Evolutionary conservation across 2,113 vertebrate genomes (phyloP).

Genomic region (Menura novaehollandiae): DNA sequence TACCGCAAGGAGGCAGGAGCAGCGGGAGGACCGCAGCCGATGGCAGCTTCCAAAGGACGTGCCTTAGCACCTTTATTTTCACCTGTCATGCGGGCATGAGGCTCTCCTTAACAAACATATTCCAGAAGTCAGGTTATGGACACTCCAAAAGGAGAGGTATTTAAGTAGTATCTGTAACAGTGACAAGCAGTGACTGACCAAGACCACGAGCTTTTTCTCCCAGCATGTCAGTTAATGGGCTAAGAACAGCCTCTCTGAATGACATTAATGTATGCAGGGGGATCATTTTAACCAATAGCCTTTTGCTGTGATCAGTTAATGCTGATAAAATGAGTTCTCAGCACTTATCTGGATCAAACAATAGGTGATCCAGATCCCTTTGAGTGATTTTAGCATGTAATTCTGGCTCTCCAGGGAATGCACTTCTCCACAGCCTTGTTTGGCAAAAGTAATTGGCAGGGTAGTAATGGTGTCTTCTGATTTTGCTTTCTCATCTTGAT

Average conservation of each 20-base stretch:
- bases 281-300: background rate
- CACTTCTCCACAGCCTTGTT: background rate
- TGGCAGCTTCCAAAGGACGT: rapidly evolving
- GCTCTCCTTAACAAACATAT: background rate
- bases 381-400: background rate
- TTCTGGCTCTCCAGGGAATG: background rate
- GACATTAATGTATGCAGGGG: background rate
- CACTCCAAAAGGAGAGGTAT: background rate
- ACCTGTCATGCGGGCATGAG: rapidly evolving
- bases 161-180: background rate
- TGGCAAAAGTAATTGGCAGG: background rate
- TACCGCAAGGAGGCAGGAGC: background rate
- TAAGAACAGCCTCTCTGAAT: background rate
- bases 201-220: background rate
- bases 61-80: rapidly evolving
- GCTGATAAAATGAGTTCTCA: background rate
- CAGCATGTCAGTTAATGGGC: background rate
- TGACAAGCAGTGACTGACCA: background rate
- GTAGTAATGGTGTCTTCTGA: background rate
- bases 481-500: background rate
- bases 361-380: background rate
- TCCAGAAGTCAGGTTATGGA: background rate
- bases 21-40: rapidly evolving
- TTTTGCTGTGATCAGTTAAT: background rate
- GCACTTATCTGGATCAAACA: background rate